Evolutionary conservation across 2,113 vertebrate species (phyloP), one percentile per base, ranked within the genome.

Genomic region (Alligator sinensis): DNA sequence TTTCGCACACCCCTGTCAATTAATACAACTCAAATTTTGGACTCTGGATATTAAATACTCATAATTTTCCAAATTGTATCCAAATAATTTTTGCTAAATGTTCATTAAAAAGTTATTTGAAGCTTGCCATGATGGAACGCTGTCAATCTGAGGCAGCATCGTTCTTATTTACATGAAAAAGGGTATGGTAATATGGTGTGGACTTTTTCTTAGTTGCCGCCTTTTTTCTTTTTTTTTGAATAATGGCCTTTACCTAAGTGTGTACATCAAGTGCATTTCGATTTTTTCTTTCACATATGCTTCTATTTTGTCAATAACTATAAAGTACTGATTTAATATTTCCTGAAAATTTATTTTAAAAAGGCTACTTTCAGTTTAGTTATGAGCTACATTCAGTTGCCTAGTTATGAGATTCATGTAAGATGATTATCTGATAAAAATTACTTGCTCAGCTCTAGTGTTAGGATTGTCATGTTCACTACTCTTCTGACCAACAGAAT

Each of bases 41-140:
- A 78, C 87, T 88, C 77, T 80, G 86, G 47, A 88, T 88, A 80
- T 55, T 84, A 92, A 11, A 72, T 90, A 63, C 90, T 94, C 19
- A 25, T 60, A 14, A 87, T 80, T 82, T 77, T 72, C 75, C 77
- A 83, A 78, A 60, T 88, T 27, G 64, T 95, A 74, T 91, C 88
- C 82, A 80, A 0, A 78, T 72, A 82, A 21, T 19, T 96, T 38
- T 81, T 17, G 1, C 2, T 77, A 95, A 85, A 30, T 80, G 92
- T 85, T 85, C 19, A 86, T 22, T 92, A 94, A 90, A 47, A 84
- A 87, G 34, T 30, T 75, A 79, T 84, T 82, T 59, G 18, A 62
- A 62, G 27, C 68, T 83, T 30, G 84, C 63, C 87, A 93, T 47
- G 87, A 83, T 58, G 70, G 89, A 95, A 81, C 57, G 11, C 82